These are phyloP conservation scores for Linyphia triangularis DNA, from an alignment of 2,888 invertebrate genomes.

Conservation along the genomic window DNA sequence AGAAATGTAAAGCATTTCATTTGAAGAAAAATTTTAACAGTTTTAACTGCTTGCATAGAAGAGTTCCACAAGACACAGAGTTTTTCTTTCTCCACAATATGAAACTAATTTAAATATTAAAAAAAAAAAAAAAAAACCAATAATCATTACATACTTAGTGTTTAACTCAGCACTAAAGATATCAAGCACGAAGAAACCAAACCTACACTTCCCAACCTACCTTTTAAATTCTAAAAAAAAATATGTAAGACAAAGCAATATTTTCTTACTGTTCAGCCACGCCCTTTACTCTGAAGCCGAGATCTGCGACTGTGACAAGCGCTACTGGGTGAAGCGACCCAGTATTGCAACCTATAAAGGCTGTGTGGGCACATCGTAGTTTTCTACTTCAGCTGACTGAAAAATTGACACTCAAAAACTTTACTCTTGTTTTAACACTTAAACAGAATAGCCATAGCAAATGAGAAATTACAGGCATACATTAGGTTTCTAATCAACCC, in stretches of 20 bases:
- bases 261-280: constrained; percentile 68
- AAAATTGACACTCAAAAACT: constrained; percentile 74
- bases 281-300: constrained; percentile 36
- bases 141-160: neutral
- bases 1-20: no score
- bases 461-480: neutral
- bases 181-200: no score
- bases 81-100: no score
- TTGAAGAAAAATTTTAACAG: no score
- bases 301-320: constrained; percentile 59
- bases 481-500: neutral
- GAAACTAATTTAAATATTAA: no score
- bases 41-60: no score
- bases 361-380: constrained; percentile 47
- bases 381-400: constrained; percentile 71
- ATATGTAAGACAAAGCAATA: constrained; percentile 60
- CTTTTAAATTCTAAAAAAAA: constrained; percentile 52
- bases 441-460: constrained; percentile 37
- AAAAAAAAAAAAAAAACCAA: no score
- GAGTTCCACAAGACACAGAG: no score
- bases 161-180: no score
- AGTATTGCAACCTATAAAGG: constrained; percentile 63
- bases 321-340: constrained; percentile 50
- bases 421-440: constrained; percentile 64
- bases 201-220: constrained; percentile 44